Evolutionary conservation across 2,797 vertebrate species (phyloP).

Genomic region (Atherinosoma microstoma): DNA sequence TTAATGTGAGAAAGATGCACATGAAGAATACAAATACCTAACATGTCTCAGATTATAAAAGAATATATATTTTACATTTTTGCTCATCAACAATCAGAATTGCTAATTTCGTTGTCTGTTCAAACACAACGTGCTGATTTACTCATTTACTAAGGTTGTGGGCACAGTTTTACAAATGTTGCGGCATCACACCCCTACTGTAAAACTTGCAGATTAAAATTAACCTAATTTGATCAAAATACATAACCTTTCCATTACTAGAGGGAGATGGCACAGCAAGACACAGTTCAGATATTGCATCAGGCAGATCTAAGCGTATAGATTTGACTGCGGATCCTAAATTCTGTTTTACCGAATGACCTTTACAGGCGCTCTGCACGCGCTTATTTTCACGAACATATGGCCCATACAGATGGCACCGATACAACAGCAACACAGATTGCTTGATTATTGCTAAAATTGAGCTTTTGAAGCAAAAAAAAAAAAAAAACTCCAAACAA

Average conservation of each 20-base stretch:
- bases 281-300: background rate
- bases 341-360: background rate
- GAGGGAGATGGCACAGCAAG: background rate
- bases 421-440: background rate
- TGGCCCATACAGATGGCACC: background rate
- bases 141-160: background rate
- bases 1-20: background rate
- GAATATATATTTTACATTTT: background rate
- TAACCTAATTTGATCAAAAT: background rate
- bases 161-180: too few relatives aligned
- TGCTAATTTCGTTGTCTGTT: background rate
- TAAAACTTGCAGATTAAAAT: background rate
- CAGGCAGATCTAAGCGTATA: background rate
- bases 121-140: background rate
- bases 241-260: too few relatives aligned
- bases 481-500: background rate
- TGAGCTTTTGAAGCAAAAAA: background rate
- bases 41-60: background rate
- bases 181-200: background rate
- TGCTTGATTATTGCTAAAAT: background rate
- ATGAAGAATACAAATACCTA: background rate
- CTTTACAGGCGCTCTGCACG: background rate
- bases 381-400: conserved; percentile 31
- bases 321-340: too few relatives aligned
- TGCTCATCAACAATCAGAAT: background rate